A percentile compares a stretch with the other conserved stretches of the same genome.
phyloP scores from a whole-genome alignment of 2,797 vertebrate genomes.

The Naso thynnoides region DNA sequence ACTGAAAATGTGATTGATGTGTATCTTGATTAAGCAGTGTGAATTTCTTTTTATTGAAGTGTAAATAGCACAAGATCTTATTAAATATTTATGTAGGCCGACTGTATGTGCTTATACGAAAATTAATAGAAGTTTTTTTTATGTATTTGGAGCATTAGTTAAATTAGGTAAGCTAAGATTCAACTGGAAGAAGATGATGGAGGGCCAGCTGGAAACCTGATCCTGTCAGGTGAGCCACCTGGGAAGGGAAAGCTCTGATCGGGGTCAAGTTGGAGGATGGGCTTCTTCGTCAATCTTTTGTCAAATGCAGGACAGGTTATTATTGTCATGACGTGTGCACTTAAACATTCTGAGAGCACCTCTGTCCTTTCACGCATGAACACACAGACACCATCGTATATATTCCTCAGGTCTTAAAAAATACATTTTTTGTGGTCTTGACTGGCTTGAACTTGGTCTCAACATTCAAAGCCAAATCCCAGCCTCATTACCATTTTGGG shows the following conservation, averaged over 20 bases:
- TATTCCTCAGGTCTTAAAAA: conserved; percentile 26
- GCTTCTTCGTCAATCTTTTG: conserved; percentile 56
- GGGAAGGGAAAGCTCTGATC: conserved; percentile 68
- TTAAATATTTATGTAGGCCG: background rate
- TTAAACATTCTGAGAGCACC: conserved; percentile 22
- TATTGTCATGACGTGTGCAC: conserved; percentile 37
- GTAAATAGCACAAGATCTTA: background rate
- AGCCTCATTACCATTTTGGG: conserved; percentile 42
- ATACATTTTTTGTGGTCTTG: background rate
- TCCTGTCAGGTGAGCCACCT: conserved; percentile 78
- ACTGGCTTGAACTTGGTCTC: conserved; percentile 38
- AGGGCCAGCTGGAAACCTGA: conserved; percentile 60
- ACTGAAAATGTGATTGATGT: background rate
- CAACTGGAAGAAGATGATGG: background rate
- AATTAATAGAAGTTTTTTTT: background rate
- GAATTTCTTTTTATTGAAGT: background rate
- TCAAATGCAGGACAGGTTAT: conserved; percentile 35
- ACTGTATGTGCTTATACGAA: too few relatives aligned
- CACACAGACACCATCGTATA: background rate
- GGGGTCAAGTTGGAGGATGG: conserved; percentile 58
- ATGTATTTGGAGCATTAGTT: conserved; percentile 2
- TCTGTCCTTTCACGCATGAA: background rate
- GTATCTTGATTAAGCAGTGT: background rate
- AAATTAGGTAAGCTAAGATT: conserved; percentile 4
- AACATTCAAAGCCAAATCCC: conserved; percentile 43